Evolutionary conservation across 2,888 invertebrate species (phyloP), one percentile per base, ranked within the genome.

Genomic region (Cheilosia soror): DNA sequence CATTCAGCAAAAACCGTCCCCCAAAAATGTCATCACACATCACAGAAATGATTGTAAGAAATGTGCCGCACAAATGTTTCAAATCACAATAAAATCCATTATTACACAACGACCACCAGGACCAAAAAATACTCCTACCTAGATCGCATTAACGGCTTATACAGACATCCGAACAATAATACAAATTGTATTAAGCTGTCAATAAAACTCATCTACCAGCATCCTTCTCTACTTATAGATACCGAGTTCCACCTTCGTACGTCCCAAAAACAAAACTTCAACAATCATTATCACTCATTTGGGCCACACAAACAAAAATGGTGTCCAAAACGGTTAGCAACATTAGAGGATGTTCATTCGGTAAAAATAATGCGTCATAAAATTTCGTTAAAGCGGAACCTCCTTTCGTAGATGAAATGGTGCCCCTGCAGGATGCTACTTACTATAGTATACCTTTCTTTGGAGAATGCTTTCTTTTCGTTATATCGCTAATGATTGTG

Each of bases 351-450:
- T 57, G 69, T 63, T 47, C 33, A 20, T 69, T 69, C 51, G 47
- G 63, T 44, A 20, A 20, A 44, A 51, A 65, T 51, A 40, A 63
- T 42, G 62, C 77, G 76, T 58, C 76, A 82, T 77, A 71, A 82
- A 76, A 77, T 82, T 58, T 82, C 57, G 53, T 71, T 71, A 76
- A 69, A 81, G 37, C 63, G 53, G 63, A 58, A 69, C 31, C 13
- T 33, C 47, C 33, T 37, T 42, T 27, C 9, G 31, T 29, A 49
- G 58, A 49, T 11, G 13, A 4, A 63, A 49, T 44, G 40, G 40
- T 20, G 42, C 29, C 33, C 11, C 33, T 6, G 47, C 0, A 6
- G n/a, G 47, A 15, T 47, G 5, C 47, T 5, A 6, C 15, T 15
- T 47, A n/a, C 15, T 15, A n/a, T 2, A 47, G 47, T 15, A 47